Evolutionary conservation across 1,140 invertebrate genomes (phyloP).

Genomic region (Dendroctonus valens): DNA sequence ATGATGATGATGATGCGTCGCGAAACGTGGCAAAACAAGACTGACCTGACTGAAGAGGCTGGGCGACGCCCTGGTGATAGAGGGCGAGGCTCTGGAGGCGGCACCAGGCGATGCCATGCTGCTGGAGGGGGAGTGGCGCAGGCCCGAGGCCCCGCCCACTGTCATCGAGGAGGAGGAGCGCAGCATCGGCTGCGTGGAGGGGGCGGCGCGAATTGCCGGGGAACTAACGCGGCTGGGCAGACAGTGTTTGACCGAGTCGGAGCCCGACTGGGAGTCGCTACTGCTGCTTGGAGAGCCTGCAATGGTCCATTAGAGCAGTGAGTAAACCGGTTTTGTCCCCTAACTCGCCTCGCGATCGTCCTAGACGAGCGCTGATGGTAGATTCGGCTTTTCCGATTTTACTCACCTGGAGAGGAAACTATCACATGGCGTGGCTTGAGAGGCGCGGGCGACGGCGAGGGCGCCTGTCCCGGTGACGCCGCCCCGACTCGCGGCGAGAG

Average conservation of each 20-base stretch:
- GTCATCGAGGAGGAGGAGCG: constrained; percentile 42
- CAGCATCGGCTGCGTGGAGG: constrained; percentile 38
- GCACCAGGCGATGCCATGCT: constrained; percentile 45
- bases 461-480: constrained; percentile 15
- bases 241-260: constrained; percentile 66
- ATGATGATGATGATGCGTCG: too few relatives aligned
- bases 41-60: constrained; percentile 39
- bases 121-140: constrained; percentile 45
- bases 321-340: not conserved
- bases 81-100: constrained; percentile 43
- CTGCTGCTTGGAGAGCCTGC: constrained; percentile 65
- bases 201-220: constrained; percentile 42
- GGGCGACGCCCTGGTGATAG: constrained; percentile 47
- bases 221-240: constrained; percentile 47
- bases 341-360: too few relatives aligned
- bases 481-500: constrained; percentile 56
- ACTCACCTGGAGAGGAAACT: constrained; percentile 64
- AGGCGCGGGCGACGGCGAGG: constrained; percentile 33
- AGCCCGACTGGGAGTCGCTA: constrained; percentile 64
- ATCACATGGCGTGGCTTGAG: constrained; percentile 63
- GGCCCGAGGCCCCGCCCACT: constrained; percentile 32
- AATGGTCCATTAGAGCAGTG: not conserved
- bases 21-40: too few relatives aligned
- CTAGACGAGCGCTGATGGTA: too few relatives aligned
- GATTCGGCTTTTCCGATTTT: too few relatives aligned